These are phyloP conservation scores for Lymantria dispar DNA, from an alignment of 2,888 invertebrate species.

Conservation along the genomic window DNA sequence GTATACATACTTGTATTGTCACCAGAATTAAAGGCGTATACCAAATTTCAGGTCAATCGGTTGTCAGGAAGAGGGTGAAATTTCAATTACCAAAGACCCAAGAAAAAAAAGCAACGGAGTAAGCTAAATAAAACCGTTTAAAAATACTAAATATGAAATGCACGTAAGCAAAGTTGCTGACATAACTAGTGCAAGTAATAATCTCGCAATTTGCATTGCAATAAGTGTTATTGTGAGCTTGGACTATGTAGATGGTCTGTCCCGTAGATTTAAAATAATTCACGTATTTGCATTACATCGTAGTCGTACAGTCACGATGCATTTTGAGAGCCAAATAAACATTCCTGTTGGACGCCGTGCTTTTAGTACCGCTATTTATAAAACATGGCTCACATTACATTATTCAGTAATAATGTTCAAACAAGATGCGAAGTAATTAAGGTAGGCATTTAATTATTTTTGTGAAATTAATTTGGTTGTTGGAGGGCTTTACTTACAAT, in stretches of 20 bases:
- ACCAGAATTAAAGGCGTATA: too few species aligned
- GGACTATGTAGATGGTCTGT: constrained; percentile 29
- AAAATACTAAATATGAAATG: too few species aligned
- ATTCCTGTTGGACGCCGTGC: neutral
- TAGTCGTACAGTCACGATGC: constrained; percentile 18
- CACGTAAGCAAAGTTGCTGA: too few species aligned
- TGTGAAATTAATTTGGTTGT: constrained; percentile 43
- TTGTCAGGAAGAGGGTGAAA: too few species aligned
- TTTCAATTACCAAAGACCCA: too few species aligned
- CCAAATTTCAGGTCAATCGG: too few species aligned
- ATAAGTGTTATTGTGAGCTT: constrained; percentile 37
- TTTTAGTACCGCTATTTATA: constrained; percentile 22
- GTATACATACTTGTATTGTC: too few species aligned
- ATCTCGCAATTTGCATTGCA: too few species aligned
- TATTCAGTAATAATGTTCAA: constrained; percentile 19
- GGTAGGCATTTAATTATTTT: constrained; percentile 40
- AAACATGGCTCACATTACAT: constrained; percentile 31
- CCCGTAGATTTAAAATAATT: constrained; percentile 39
- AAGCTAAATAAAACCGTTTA: too few species aligned
- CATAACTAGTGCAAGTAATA: too few species aligned
- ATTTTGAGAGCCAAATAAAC: constrained; percentile 34
- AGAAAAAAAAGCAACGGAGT: too few species aligned
- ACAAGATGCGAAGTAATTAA: constrained; percentile 33
- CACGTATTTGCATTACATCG: neutral
- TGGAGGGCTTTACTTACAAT: constrained; percentile 32